Conservation (phyloP, 2,113 vertebrate genomes). For the Mixornis gularis region DNA sequence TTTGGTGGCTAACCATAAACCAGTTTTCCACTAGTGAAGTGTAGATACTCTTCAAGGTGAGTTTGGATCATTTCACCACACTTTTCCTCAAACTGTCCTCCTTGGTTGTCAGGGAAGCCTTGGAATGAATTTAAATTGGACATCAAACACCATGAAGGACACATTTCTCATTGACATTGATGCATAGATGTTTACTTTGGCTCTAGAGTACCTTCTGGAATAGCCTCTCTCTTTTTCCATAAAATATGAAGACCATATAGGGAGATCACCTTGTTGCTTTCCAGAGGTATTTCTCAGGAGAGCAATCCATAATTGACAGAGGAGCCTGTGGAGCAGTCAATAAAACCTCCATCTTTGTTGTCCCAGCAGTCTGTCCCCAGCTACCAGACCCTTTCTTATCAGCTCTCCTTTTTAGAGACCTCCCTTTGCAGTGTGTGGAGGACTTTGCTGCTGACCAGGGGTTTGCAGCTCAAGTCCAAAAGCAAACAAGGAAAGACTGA, state of each 20-base stretch:
- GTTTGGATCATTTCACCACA: background rate
- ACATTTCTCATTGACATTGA: background rate
- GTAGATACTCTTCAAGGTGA: background rate
- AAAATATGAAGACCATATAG: background rate
- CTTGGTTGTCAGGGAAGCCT: background rate
- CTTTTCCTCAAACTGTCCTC: background rate
- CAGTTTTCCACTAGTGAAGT: background rate
- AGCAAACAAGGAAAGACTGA: background rate
- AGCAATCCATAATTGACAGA: background rate
- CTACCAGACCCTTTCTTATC: background rate
- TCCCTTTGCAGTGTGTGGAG: background rate
- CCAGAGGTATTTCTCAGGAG: background rate
- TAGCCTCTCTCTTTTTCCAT: background rate
- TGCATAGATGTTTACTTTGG: background rate
- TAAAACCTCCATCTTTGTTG: background rate
- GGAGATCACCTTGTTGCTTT: background rate
- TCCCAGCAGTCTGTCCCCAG: background rate
- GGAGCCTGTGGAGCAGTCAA: background rate
- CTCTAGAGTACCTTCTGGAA: background rate
- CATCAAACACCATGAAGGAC: background rate
- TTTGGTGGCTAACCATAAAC: background rate
- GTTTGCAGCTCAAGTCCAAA: background rate
- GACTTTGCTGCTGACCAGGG: background rate
- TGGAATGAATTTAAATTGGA: background rate
- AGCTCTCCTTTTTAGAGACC: background rate